Evolutionary conservation across 2,113 vertebrate genomes (phyloP), one percentile per base, ranked within the genome.

Genomic region (Anas platyrhynchos): DNA sequence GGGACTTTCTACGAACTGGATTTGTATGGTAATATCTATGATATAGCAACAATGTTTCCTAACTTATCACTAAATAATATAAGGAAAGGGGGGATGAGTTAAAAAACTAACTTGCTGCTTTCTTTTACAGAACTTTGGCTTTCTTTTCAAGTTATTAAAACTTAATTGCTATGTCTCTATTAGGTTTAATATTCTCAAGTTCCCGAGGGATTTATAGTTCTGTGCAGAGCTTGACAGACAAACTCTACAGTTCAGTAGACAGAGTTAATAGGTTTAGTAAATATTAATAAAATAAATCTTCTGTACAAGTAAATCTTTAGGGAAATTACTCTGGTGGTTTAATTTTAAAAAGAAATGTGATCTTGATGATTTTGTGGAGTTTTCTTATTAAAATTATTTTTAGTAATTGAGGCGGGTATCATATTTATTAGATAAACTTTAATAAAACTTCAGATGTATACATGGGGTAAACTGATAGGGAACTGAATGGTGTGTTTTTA

Each of bases 241-340:
- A 84, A 90, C 74, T 83, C 74, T 71, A 8, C 43, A 90, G n/a
- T 77, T 97, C 73, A 93, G 23, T 48, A 83, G 90, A 71, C 48
- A 88, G 69, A 89, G 63, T 86, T 97, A 97, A 94, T 91, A 89
- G 87, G 52, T 85, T 97, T 96, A 92, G 88, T 94, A 91, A 97
- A 97, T 92, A 94, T 93, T 97, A 96, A 94, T 94, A 93, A 95
- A 94, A 93, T 76, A 90, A 94, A 74, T 87, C 76, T 93, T 83
- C 96, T 90, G 89, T 96, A 68, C 66, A 66, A 54, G 75, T 68
- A 72, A 93, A 81, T 89, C 94, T 97, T 88, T 9, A 85, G 91
- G 93, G 96, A 96, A 96, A 96, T 96, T 2, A 89, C 71, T 89
- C 46, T 48, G 8, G 55, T 87, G 56, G 44, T 91, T 97, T 90